Base-by-base conservation (phyloP, 2,797 vertebrate species). In the Florisuga fusca region DNA sequence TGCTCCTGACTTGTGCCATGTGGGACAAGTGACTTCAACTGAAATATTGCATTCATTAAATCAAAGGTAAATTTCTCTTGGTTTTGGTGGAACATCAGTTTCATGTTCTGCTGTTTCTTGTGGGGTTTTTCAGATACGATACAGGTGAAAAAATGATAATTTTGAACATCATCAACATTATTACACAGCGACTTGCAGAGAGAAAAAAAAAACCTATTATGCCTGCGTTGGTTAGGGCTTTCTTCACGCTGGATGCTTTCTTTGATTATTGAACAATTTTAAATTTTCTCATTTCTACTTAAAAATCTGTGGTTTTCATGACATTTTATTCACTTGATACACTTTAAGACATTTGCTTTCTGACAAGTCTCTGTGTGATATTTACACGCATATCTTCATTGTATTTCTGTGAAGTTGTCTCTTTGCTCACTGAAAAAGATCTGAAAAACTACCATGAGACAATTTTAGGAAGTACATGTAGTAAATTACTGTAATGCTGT, bases 21-120 rank as follows among this genome's bases (percentile, higher is more conserved):
- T 45, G 71, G 59, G 51, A 41, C 34, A 89, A 84, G 68, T 90
- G 33, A 10, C n/a, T 88, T 93, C 1, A n/a, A 58, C 51, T 61
- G 68, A 93, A 84, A 91, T 90, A 82, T 23, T 80, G 45, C 50
- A 90, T 96, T 62, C 59, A 66, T 96, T 84, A 87, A 87, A 84
- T 73, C 38, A 36, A 16, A 55, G 17, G 15, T 46, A 71, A 79
- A 76, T 33, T 43, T 73, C 17, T 62, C 11, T 27, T 64, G 6
- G 4, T 64, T 73, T n/a, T 2, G 3, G 27, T 59, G 58, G 43
- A 68, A 51, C 7, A 2, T 48, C 48, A 33, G 41, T 78, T 76
- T 87, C 50, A 63, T 91, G n/a, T 55, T 82, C 48, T 85, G 57
- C 51, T 25, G 27, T 33, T 74, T 71, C 41, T n/a, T 77, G 17